Percentiles rank a stretch among this genome's conserved stretches.
Conservation (phyloP, 2,888 invertebrate species). For the Meteorus colon region DNA sequence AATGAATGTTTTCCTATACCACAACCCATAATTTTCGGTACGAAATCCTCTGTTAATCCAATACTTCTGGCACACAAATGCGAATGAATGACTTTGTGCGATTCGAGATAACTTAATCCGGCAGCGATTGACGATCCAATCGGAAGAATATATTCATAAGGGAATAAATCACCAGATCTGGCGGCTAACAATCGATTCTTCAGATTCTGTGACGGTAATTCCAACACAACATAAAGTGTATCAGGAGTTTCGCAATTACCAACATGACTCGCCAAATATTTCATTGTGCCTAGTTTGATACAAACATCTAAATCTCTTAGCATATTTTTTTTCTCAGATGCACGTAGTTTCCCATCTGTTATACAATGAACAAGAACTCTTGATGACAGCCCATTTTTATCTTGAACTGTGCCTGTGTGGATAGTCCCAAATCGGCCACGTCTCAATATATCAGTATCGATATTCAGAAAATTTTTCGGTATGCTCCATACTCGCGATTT, state of each 20-base stretch:
- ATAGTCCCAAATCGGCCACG: conserved; percentile 87
- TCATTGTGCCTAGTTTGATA: conserved; percentile 81
- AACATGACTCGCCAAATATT: conserved; percentile 82
- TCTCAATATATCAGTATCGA: conserved; percentile 82
- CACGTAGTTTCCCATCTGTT: conserved; percentile 76
- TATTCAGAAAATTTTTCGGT: conserved; percentile 82
- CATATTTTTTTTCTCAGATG: conserved; percentile 76
- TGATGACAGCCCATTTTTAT: conserved; percentile 76
- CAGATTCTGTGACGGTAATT: conserved; percentile 80
- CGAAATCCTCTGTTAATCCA: conserved; percentile 78
- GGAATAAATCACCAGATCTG: conserved; percentile 66
- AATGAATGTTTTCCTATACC: conserved; percentile 83
- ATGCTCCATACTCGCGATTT: conserved; percentile 85
- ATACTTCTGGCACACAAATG: conserved; percentile 84
- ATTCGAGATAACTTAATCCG: conserved; percentile 73
- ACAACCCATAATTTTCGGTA: conserved; percentile 84
- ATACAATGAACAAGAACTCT: conserved; percentile 81
- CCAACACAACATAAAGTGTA: conserved; percentile 83
- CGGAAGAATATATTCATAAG: conserved; percentile 66
- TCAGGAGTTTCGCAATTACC: conserved; percentile 88
- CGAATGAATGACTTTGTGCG: conserved; percentile 80
- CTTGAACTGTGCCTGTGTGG: conserved; percentile 80
- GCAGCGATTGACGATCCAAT: conserved; percentile 73
- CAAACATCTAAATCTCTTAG: conserved; percentile 84
- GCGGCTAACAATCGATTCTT: conserved; percentile 79